Evolutionary conservation across 2,797 vertebrate genomes (phyloP).

Genomic region (Pseudomugil tenellus): DNA sequence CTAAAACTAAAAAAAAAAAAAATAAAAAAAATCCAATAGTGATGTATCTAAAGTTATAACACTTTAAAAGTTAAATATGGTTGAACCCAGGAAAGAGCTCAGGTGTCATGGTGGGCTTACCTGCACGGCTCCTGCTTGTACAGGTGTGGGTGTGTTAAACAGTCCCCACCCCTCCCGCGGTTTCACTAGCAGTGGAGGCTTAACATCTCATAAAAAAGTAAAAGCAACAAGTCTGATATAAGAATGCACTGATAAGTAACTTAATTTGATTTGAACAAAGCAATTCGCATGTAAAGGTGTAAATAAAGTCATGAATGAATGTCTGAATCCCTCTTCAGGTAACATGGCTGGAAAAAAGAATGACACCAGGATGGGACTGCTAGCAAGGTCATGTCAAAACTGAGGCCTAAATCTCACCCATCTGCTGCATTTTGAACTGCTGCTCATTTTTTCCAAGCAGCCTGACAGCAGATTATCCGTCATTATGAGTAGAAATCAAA

Average conservation of each 20-base stretch:
- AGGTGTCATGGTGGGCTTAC: conserved; percentile 12
- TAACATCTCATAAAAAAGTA: not conserved
- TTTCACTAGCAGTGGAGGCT: not conserved
- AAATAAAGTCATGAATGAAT: conserved; percentile 2
- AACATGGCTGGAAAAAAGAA: conserved; percentile 23
- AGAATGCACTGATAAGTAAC: not conserved
- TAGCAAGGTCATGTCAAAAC: conserved; percentile 45
- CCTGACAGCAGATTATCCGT: conserved; percentile 35
- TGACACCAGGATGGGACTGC: conserved; percentile 67
- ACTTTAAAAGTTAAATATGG: rapidly evolving
- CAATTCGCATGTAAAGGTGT: not conserved
- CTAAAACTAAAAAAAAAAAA: rapidly evolving
- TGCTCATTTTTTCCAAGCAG: conserved; percentile 59
- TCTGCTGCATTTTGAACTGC: conserved; percentile 67
- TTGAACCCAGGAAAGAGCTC: not conserved
- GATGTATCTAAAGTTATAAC: too few species aligned
- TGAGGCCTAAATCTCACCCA: conserved; percentile 66
- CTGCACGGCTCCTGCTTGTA: conserved; percentile 40
- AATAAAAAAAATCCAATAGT: too few species aligned
- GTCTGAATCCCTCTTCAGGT: conserved; percentile 61
- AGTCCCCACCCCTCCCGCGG: not conserved
- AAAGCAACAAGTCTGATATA: not conserved
- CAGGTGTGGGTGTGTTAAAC: conserved; percentile 41
- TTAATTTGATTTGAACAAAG: not conserved
- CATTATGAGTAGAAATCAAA: conserved; percentile 19